Evolutionary conservation across 2,888 invertebrate genomes (phyloP), one percentile per base, ranked within the genome.

Genomic region (Isoperla grammatica): DNA sequence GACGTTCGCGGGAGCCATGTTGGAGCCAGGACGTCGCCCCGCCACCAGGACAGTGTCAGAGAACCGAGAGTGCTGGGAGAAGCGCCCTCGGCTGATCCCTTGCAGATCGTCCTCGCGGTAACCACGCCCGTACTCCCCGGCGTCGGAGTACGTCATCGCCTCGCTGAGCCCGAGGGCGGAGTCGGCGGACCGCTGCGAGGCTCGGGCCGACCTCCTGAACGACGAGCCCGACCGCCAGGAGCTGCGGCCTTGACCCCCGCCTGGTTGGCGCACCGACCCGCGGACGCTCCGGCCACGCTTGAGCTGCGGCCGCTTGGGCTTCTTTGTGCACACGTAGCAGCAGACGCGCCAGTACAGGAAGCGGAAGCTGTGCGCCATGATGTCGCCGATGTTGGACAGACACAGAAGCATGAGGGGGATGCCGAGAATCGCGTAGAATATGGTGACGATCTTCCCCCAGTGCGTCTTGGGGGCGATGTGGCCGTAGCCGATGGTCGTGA

Each of bases 401-500:
- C 95, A 96, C 15, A 96, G 82, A 68, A 96, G 81, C 94, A 96
- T 95, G 66, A 96, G 78, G 0, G 96, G 96, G 67, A 96, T 96
- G 49, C 92, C 96, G 65, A 95, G 81, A 71, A 96, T 95, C 20
- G 95, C 95, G 76, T 96, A 96, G 73, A 96, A 88, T 70, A 96
- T 95, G 12, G 96, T 96, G 65, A 93, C 89, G 65, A 95, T 89
- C 76, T 95, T 95, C 43, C 96, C 96, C 72, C 88, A 88, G 69
- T 88, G 85, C 0, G 96, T 96, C 78, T 93, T 94, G 1, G 95
- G 95, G 0, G 95, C 89, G 62, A 95, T 94, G 74, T 96, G 94
- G 6, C 95, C 96, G 74, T 95, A 96, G 39, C 95, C 95, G 66
- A 95, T 95, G 37, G 95, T 95, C 57, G 95, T 95, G 74, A 95